Base-by-base conservation (phyloP, 2,797 vertebrate genomes). In the Coendou prehensilis region DNA sequence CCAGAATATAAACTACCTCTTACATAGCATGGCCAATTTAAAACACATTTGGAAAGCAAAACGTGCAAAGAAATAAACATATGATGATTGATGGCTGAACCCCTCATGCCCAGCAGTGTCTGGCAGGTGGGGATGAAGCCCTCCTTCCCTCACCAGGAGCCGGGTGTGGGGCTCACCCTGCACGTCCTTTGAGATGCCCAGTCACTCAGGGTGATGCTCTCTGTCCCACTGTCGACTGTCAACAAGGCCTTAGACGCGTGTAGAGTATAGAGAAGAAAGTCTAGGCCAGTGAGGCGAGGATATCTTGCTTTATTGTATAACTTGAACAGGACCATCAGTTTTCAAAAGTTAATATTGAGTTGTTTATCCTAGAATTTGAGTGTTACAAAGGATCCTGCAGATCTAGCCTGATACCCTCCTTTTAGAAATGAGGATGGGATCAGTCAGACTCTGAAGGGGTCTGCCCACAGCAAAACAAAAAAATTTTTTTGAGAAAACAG, bases 1-100 rank as follows among this genome's bases (percentile, higher is more conserved):
- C 14, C 47, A 85, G 85, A 92, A 89, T 50, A 10, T 52, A 90
- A 89, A 84, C 10, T 0, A 79, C 6, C 2, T 7, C 4, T 87
- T 63, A 87, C 23, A 33, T 11, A 56, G 41, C 23, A 81, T 1
- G 11, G 50, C 5, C 11, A 4, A 87, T 64, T 91, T 37, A 80
- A 87, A 83, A 84, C 4, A 59, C 22, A 82, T 85, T 33, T 63
- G 37, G 85, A 84, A 96, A 90, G n/a, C 54, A 93, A 92, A 94
- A 78, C 33, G 45, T 64, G 9, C 18, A 33, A 80, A 93, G 67
- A 76, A 93, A 93, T 23, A 91, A 90, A 76, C 9, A 76, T 0
- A 1, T 69, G 41, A 63, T 10, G 37, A 69, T 1, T 41, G 71
- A 61, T 33, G 45, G 56, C 13, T 86, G 56, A 89, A 78, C 2